Evolutionary conservation across 1,140 invertebrate species (phyloP).

Genomic region (Piezodorus guildinii): DNA sequence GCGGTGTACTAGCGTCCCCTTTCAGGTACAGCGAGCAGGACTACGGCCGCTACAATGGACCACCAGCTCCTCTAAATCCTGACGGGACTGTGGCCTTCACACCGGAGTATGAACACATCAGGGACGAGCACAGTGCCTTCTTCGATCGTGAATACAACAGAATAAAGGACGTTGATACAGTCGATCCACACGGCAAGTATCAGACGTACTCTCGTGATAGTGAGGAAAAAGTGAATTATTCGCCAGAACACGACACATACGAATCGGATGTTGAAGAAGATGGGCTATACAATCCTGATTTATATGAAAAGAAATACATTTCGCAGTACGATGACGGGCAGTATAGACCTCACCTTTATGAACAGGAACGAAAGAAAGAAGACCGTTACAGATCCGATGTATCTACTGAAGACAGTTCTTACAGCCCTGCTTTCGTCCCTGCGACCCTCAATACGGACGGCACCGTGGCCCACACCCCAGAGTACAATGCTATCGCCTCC

Average conservation of each 20-base stretch:
- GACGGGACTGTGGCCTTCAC: slow-evolving; percentile 40
- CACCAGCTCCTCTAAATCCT: slow-evolving; percentile 29
- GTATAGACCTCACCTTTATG: too few relatives aligned
- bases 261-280: too few relatives aligned
- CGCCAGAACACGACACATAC: too few relatives aligned
- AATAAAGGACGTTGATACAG: slow-evolving; percentile 29
- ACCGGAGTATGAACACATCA: slow-evolving; percentile 30
- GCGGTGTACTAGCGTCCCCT: too few relatives aligned
- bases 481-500: slow-evolving; percentile 2
- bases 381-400: slow-evolving; percentile 34
- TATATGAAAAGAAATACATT: too few relatives aligned
- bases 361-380: too few relatives aligned
- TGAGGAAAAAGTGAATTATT: too few relatives aligned
- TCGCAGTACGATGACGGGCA: too few relatives aligned
- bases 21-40: not conserved
- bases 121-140: not conserved
- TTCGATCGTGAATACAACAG: not conserved
- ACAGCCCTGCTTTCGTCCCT: not conserved
- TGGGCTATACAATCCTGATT: too few relatives aligned
- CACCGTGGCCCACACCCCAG: slow-evolving; percentile 39
- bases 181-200: too few relatives aligned
- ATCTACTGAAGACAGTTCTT: not conserved
- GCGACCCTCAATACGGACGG: slow-evolving; percentile 30
- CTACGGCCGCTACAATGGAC: not conserved
- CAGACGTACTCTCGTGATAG: too few relatives aligned